Evolutionary conservation across 2,797 vertebrate species (phyloP).

Genomic region (Melanotaenia boesemani): DNA sequence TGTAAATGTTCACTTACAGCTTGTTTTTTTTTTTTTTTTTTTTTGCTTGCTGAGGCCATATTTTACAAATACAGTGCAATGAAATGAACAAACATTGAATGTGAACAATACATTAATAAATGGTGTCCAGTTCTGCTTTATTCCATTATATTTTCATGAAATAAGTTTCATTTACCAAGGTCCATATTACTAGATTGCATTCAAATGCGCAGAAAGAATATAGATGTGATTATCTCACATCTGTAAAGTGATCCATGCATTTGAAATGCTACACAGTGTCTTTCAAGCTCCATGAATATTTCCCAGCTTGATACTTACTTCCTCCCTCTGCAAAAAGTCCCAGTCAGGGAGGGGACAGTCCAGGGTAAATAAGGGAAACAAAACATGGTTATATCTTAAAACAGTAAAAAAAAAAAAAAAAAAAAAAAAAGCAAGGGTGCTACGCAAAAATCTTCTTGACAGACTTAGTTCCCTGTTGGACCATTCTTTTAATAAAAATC

Average conservation of each 20-base stretch:
- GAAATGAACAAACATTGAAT: conserved; percentile 9
- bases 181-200: background rate
- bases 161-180: conserved; percentile 13
- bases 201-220: conserved; percentile 34
- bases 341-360: conserved; percentile 47
- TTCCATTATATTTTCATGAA: background rate
- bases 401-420: conserved; percentile 14
- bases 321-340: conserved; percentile 61
- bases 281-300: background rate
- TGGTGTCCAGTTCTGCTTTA: conserved; percentile 8
- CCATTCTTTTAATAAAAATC: background rate
- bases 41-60: background rate
- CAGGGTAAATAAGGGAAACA: conserved; percentile 61
- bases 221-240: conserved; percentile 36
- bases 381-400: conserved; percentile 62
- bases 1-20: conserved; percentile 54
- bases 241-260: conserved; percentile 49
- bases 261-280: conserved; percentile 35
- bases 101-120: conserved; percentile 65
- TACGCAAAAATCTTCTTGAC: background rate
- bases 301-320: conserved; percentile 64
- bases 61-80: background rate
- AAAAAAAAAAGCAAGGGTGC: conserved; percentile 1
- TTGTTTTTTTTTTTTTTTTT: background rate
- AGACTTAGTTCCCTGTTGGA: background rate